Conservation (phyloP, 2,113 vertebrate species). For the Mormyrus lacerda region DNA sequence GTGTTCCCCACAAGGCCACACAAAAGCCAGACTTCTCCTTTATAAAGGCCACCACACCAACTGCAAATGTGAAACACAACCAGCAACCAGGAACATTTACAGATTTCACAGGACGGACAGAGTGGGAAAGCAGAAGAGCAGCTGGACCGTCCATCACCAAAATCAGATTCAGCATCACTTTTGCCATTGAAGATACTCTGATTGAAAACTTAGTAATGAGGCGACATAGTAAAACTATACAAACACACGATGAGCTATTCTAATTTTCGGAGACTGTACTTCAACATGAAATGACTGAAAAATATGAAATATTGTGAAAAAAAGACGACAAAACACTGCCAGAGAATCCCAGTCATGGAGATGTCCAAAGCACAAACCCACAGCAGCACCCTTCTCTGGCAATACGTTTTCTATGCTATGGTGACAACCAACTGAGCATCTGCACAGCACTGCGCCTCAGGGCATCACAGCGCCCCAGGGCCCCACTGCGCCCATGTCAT, state of each 20-base stretch:
- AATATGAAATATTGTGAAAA: neutral
- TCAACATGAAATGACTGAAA: neutral
- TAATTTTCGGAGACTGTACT: neutral
- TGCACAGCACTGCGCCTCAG: neutral
- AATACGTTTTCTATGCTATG: neutral
- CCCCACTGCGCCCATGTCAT: neutral
- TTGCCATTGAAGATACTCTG: neutral
- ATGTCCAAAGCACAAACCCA: neutral
- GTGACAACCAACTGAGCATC: neutral
- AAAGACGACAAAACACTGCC: too few species aligned
- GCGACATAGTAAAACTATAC: neutral
- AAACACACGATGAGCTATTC: neutral
- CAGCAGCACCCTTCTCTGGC: neutral
- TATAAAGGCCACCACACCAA: neutral
- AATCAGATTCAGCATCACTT: neutral
- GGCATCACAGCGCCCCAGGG: neutral
- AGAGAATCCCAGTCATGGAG: neutral
- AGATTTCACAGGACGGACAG: neutral
- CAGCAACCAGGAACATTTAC: neutral
- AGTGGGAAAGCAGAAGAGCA: neutral
- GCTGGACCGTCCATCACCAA: neutral
- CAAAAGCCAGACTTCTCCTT: neutral
- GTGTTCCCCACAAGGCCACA: neutral
- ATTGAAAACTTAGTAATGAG: neutral
- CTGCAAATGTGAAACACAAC: neutral